phyloP scores from a whole-genome alignment of 2,888 invertebrate genomes.

The Byasa hedistus region DNA sequence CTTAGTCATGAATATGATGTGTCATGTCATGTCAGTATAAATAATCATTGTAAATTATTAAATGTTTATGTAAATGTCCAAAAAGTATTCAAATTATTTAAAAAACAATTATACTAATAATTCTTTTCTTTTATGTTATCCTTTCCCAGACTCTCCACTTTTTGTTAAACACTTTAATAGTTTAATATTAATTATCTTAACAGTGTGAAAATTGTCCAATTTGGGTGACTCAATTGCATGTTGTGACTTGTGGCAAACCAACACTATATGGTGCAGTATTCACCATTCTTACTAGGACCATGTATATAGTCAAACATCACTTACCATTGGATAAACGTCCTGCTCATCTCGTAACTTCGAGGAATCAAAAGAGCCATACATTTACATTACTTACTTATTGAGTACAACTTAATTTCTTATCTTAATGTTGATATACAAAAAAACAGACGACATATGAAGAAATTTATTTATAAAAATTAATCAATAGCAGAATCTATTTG shows the following conservation, averaged over 20 bases:
- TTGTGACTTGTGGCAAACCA: too few species aligned
- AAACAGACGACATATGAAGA: background rate
- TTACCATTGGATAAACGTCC: too few species aligned
- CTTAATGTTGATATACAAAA: background rate
- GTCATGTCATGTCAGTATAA: slow-evolving; percentile 79
- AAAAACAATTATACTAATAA: slow-evolving; percentile 75
- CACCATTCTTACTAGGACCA: too few species aligned
- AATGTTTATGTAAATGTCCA: slow-evolving; percentile 81
- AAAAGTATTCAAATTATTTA: slow-evolving; percentile 81
- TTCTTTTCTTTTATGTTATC: slow-evolving; percentile 73
- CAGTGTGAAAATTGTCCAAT: too few species aligned
- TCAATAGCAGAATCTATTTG: background rate
- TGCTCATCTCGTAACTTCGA: too few species aligned
- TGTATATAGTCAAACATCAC: too few species aligned
- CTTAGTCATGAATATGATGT: slow-evolving; percentile 76
- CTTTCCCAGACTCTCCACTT: slow-evolving; percentile 48
- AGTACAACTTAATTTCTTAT: too few species aligned
- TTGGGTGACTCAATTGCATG: too few species aligned
- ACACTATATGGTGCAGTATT: too few species aligned
- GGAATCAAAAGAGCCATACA: too few species aligned
- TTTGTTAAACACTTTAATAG: slow-evolving; percentile 31
- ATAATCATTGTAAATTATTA: slow-evolving; percentile 81
- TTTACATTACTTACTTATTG: too few species aligned
- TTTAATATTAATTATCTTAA: background rate
- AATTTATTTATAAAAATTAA: background rate